Conservation (phyloP, 2,113 vertebrate genomes). For the Xiphorhynchus elegans region DNA sequence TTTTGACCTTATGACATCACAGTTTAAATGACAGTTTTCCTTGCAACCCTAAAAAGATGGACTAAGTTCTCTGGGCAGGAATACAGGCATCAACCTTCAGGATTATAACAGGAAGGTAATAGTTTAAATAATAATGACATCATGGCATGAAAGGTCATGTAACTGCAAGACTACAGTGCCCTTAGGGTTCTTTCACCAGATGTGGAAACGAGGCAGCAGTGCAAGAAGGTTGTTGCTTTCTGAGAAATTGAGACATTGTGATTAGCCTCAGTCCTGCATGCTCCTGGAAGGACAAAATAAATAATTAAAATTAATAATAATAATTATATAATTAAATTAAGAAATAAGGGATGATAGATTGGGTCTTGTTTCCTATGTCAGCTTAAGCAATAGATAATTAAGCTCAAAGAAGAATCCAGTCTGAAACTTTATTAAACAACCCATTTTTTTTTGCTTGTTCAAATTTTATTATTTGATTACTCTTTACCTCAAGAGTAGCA, state of each 20-base stretch:
- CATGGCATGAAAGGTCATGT: not conserved
- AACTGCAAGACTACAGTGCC: not conserved
- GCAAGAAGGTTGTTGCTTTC: not conserved
- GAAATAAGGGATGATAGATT: not conserved
- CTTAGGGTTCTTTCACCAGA: not conserved
- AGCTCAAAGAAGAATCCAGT: not conserved
- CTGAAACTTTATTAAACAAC: not conserved
- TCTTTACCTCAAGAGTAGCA: not conserved
- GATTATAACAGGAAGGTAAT: not conserved
- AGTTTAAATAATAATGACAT: slow-evolving; percentile 1
- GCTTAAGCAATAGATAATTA: not conserved
- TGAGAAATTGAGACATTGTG: not conserved
- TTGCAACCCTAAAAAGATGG: not conserved
- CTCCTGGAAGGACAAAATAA: not conserved
- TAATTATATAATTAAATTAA: not conserved
- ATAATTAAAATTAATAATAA: no score
- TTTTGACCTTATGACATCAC: not conserved
- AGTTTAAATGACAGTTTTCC: not conserved
- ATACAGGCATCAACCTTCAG: not conserved
- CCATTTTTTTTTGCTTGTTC: not conserved
- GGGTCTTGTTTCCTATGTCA: not conserved
- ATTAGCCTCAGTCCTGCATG: not conserved
- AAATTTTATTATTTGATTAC: not conserved
- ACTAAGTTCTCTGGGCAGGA: not conserved
- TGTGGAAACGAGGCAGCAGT: not conserved